A percentile compares a stretch with the other conserved stretches of the same genome.
phyloP scores from a whole-genome alignment of 37 sponge, comb jelly and placozoan species.

The Mnemiopsis leidyi region DNA sequence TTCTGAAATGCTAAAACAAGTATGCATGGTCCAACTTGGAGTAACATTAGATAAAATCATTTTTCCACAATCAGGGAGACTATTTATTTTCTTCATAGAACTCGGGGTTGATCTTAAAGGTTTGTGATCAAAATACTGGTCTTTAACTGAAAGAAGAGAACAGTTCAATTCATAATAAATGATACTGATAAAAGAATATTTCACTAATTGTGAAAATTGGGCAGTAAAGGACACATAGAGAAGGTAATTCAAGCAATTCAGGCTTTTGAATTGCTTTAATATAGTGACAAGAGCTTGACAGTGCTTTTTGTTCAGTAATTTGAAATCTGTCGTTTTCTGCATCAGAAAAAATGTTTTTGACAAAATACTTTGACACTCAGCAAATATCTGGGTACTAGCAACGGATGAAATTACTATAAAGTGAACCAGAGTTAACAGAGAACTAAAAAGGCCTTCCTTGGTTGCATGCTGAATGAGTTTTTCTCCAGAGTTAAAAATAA shows the following conservation, averaged over 20 bases:
- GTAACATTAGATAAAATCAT: slow-evolving; percentile 25
- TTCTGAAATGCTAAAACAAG: background rate
- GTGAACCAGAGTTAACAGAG: background rate
- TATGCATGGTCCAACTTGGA: background rate
- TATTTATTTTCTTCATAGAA: background rate
- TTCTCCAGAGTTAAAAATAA: slow-evolving; percentile 15
- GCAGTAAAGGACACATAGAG: background rate
- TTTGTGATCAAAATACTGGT: background rate
- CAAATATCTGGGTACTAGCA: background rate
- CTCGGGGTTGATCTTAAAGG: background rate
- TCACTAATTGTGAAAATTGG: background rate
- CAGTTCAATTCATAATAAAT: background rate
- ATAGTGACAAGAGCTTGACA: background rate
- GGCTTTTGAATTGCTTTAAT: background rate
- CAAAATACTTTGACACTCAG: background rate
- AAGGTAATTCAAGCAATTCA: slow-evolving; percentile 15
- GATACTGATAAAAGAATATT: background rate
- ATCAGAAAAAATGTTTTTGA: background rate
- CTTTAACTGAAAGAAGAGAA: background rate
- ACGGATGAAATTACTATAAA: background rate
- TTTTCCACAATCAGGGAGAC: background rate
- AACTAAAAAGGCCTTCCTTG: background rate
- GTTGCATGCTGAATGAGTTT: background rate
- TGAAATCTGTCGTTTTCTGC: slow-evolving; percentile 21
- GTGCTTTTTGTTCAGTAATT: background rate